Percentiles rank a stretch among this genome's conserved stretches.
phyloP scores from a whole-genome alignment of 2,797 vertebrate species.

The Apogon talboti region DNA sequence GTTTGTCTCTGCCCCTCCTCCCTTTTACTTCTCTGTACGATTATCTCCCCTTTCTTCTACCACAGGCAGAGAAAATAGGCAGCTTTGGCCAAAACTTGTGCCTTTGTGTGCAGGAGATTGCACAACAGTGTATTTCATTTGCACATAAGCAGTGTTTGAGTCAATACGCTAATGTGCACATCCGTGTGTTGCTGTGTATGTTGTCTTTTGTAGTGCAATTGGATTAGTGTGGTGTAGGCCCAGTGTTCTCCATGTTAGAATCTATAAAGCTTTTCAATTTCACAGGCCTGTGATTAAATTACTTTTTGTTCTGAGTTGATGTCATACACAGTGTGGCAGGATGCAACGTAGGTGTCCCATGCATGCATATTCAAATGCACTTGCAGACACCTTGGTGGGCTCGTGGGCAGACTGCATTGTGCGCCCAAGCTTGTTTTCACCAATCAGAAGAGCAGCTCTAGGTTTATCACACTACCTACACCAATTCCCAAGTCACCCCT shows the following conservation, averaged over 20 bases:
- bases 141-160: slow-evolving; percentile 34
- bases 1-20: slow-evolving; percentile 20
- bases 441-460: slow-evolving; percentile 35
- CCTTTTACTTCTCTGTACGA: slow-evolving; percentile 28
- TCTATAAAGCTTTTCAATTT: slow-evolving; percentile 55
- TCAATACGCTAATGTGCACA: slow-evolving; percentile 21
- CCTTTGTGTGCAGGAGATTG: slow-evolving; percentile 47
- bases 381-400: slow-evolving; percentile 25
- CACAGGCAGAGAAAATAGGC: slow-evolving; percentile 51
- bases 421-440: slow-evolving; percentile 56
- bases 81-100: slow-evolving; percentile 42
- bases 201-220: slow-evolving; percentile 58
- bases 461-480: slow-evolving; percentile 55
- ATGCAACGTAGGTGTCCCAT: slow-evolving; percentile 15
- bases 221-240: slow-evolving; percentile 63
- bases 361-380: slow-evolving; percentile 47
- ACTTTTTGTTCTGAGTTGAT: slow-evolving; percentile 53
- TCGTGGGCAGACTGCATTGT: slow-evolving; percentile 34
- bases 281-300: slow-evolving; percentile 56
- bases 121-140: slow-evolving; percentile 31
- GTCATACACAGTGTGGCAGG: slow-evolving; percentile 33
- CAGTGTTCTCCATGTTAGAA: slow-evolving; percentile 39
- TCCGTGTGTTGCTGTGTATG: slow-evolving; percentile 19
- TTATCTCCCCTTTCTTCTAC: slow-evolving; percentile 41
- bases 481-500: too few species aligned